Percentiles rank a stretch among this genome's conserved stretches.
These are phyloP conservation scores for Habrosyne pyritoides DNA, from an alignment of 2,888 invertebrate species.

Conservation along the genomic window DNA sequence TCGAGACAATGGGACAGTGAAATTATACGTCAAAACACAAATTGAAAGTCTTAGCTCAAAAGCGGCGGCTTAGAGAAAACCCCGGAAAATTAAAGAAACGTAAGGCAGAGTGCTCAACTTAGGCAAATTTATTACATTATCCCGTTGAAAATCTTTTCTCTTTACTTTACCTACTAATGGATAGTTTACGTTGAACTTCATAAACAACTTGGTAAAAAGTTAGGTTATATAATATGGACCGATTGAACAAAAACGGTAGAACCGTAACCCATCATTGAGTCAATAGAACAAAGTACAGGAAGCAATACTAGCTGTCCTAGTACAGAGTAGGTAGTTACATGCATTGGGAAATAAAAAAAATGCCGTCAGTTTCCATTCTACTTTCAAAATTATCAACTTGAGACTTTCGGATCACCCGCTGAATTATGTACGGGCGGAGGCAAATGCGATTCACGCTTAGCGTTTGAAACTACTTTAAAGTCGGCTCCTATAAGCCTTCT, in stretches of 20 bases:
- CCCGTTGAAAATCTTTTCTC: not conserved
- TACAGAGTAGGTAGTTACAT: not conserved
- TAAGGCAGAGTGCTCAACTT: constrained; percentile 20
- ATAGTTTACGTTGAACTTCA: not conserved
- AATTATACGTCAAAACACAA: constrained; percentile 47
- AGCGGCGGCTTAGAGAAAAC: constrained; percentile 30
- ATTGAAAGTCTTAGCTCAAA: constrained; percentile 46
- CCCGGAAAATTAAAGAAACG: constrained; percentile 38
- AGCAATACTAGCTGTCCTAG: not conserved
- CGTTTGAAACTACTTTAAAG: constrained; percentile 66
- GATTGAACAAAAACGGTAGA: too few relatives aligned
- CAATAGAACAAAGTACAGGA: not conserved
- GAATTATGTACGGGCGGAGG: constrained; percentile 53
- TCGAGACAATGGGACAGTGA: constrained; percentile 36
- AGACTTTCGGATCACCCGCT: constrained; percentile 22
- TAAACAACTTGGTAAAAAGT: not conserved
- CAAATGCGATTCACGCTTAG: constrained; percentile 60
- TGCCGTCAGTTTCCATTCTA: too few relatives aligned
- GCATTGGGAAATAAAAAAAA: too few relatives aligned
- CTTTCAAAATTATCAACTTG: not conserved
- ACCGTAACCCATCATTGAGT: not conserved
- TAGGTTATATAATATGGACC: not conserved
- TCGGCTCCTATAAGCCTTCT: constrained; percentile 66
- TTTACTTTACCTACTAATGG: not conserved
- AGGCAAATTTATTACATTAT: not conserved